phyloP scores from a whole-genome alignment of 2,113 vertebrate species.

The Cinclus cinclus region DNA sequence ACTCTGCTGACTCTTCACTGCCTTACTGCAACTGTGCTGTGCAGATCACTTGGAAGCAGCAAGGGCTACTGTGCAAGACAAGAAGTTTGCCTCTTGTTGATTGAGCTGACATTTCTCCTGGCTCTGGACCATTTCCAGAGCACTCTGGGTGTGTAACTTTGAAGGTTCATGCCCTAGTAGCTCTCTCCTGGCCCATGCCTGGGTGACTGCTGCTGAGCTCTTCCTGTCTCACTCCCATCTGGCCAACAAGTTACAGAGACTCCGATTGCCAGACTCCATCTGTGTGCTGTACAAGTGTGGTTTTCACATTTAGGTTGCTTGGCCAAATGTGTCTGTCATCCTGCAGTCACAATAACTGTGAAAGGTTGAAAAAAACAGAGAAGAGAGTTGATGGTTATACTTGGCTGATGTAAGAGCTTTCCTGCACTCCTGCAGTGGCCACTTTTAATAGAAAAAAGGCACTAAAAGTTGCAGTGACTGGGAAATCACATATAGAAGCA shows the following conservation, averaged over 20 bases:
- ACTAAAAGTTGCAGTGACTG: not conserved
- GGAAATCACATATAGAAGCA: not conserved
- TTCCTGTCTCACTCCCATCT: not conserved
- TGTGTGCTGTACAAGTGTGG: not conserved
- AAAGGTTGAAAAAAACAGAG: not conserved
- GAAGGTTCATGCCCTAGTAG: not conserved
- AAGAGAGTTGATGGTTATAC: not conserved
- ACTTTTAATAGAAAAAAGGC: not conserved
- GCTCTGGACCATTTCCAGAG: not conserved
- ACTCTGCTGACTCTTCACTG: not conserved
- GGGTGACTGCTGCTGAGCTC: not conserved
- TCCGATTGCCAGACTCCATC: not conserved
- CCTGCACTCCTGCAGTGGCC: not conserved
- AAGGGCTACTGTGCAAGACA: not conserved
- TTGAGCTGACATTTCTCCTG: not conserved
- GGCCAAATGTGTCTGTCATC: not conserved
- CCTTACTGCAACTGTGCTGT: too few relatives aligned
- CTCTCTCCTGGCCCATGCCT: not conserved
- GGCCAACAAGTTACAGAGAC: not conserved
- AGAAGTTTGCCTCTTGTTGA: not conserved
- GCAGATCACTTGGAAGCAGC: not conserved
- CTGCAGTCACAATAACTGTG: not conserved
- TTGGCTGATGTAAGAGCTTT: not conserved
- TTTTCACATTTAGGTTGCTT: conserved; percentile 1
- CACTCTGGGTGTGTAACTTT: not conserved